Conservation (phyloP, 2,888 invertebrate genomes). For the Leptinotarsa tumamoca region DNA sequence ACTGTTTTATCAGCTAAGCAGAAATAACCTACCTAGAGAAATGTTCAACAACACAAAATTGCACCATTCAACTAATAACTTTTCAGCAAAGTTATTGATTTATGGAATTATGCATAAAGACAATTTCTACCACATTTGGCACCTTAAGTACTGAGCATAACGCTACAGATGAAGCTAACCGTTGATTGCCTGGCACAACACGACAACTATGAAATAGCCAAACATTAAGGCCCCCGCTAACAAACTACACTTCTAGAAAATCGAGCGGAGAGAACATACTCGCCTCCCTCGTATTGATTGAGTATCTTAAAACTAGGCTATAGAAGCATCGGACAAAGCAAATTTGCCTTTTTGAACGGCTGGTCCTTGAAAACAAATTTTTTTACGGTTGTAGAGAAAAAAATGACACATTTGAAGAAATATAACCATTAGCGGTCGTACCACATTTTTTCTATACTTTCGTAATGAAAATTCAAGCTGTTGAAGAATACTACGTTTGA, state of each 20-base stretch:
- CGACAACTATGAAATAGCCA: slow-evolving; percentile 66
- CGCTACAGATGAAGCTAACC: slow-evolving; percentile 62
- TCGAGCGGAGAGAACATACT: slow-evolving; percentile 25
- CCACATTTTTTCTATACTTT: slow-evolving; percentile 9
- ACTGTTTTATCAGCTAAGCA: slow-evolving; percentile 5
- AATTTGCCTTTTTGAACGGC: slow-evolving; percentile 8
- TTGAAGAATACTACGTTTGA: background rate
- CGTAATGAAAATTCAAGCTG: background rate
- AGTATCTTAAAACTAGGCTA: slow-evolving; percentile 53
- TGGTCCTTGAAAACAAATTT: slow-evolving; percentile 4
- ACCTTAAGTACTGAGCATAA: slow-evolving; percentile 53
- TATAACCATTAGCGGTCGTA: background rate
- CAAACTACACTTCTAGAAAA: slow-evolving; percentile 56
- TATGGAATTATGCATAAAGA: slow-evolving; percentile 45
- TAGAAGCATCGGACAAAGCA: slow-evolving; percentile 51
- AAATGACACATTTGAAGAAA: background rate
- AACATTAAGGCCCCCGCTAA: slow-evolving; percentile 66
- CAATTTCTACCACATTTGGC: slow-evolving; percentile 53
- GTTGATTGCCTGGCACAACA: slow-evolving; percentile 67
- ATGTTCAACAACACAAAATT: slow-evolving; percentile 18
- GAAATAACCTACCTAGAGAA: slow-evolving; percentile 11
- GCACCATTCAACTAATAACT: slow-evolving; percentile 13
- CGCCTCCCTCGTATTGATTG: slow-evolving; percentile 53
- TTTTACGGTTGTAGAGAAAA: background rate
- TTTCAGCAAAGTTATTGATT: slow-evolving; percentile 40